phyloP scores from a whole-genome alignment of 2,113 vertebrate species.

The human region DNA sequence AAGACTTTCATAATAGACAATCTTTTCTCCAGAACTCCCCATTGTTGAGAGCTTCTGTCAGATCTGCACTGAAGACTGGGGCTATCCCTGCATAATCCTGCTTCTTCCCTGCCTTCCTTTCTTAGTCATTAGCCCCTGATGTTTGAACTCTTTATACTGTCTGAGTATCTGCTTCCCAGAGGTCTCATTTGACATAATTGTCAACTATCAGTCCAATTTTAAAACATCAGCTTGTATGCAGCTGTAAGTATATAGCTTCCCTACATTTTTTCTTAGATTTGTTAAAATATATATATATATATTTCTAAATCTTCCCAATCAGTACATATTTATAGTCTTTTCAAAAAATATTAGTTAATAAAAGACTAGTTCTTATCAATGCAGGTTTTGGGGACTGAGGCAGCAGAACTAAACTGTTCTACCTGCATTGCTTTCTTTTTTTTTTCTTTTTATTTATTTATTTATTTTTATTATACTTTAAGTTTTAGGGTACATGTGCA shows the following conservation, averaged over 20 bases:
- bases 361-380: constrained; percentile 65
- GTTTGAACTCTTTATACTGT: not conserved
- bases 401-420: not conserved
- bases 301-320: not conserved
- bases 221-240: not conserved
- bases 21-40: not conserved
- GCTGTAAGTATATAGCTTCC: not conserved
- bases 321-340: constrained; percentile 8
- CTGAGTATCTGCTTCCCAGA: not conserved
- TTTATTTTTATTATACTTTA: no score
- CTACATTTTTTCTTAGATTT: not conserved
- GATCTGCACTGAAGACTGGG: not conserved
- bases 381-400: not conserved
- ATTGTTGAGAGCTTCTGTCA: not conserved
- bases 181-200: not conserved
- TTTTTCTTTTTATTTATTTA: no score
- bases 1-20: not conserved
- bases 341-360: constrained; percentile 38
- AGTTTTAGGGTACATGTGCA: no score
- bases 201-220: constrained; percentile 2
- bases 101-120: not conserved
- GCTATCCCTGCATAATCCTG: not conserved
- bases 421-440: not conserved
- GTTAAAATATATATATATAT: not conserved
- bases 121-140: not conserved